These are phyloP conservation scores for Paraescarpia echinospica DNA, from an alignment of 1,140 invertebrate species.

Conservation along the genomic window DNA sequence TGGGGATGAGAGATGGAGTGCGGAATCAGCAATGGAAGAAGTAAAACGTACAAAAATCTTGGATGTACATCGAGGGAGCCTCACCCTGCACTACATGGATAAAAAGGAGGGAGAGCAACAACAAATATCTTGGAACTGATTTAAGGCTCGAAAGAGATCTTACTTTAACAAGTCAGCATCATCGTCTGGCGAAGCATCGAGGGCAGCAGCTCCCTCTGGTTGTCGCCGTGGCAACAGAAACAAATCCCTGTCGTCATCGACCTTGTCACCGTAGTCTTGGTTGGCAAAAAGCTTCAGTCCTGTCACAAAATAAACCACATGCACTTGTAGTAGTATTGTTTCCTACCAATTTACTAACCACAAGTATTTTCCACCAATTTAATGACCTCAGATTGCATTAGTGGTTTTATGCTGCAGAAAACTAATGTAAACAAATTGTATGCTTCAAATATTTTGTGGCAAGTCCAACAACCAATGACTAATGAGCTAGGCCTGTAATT, in stretches of 20 bases:
- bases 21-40: too few species aligned
- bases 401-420: neutral
- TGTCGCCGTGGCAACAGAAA: conserved; percentile 8
- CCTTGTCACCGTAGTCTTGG: conserved; percentile 22
- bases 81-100: too few species aligned
- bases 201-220: neutral
- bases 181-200: conserved; percentile 6
- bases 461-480: neutral
- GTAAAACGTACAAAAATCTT: too few species aligned
- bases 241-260: neutral
- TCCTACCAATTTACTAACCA: neutral
- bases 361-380: neutral
- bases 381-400: neutral
- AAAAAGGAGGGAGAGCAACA: too few species aligned
- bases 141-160: too few species aligned
- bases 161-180: conserved; percentile 20
- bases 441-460: neutral
- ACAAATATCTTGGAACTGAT: too few species aligned
- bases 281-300: conserved; percentile 24
- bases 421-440: neutral
- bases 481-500: too few species aligned
- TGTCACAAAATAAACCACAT: conserved; percentile 8
- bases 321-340: neutral
- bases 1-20: too few species aligned
- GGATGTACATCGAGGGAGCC: too few species aligned